Conservation (phyloP, 1,140 invertebrate genomes). For the Diorhabda elongata region DNA sequence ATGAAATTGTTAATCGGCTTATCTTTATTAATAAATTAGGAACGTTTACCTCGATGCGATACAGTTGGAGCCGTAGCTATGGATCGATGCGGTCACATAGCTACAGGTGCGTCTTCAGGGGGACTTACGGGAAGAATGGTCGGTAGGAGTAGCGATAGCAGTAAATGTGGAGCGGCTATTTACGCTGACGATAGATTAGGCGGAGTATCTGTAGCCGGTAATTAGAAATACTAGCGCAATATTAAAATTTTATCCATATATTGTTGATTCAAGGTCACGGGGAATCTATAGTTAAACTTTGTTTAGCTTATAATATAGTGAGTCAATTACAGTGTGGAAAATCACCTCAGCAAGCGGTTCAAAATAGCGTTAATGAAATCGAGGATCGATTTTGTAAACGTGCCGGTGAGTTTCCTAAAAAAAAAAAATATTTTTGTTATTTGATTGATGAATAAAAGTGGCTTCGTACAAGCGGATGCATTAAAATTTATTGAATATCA, state of each 20-base stretch:
- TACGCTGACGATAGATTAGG: slow-evolving; percentile 44
- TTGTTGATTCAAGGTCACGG: slow-evolving; percentile 57
- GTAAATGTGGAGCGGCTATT: slow-evolving; percentile 58
- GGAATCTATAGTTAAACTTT: slow-evolving; percentile 69
- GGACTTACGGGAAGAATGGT: slow-evolving; percentile 77
- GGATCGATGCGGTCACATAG: slow-evolving; percentile 63
- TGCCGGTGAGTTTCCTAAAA: too few relatives aligned
- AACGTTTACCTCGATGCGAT: neutral
- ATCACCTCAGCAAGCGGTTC: neutral
- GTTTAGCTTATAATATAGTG: slow-evolving; percentile 69
- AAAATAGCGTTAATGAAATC: neutral
- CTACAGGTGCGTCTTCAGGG: slow-evolving; percentile 78
- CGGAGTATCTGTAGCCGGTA: slow-evolving; percentile 42
- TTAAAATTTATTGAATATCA: too few relatives aligned
- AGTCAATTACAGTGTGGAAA: slow-evolving; percentile 59
- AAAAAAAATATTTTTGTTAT: too few relatives aligned
- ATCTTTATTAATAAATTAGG: too few relatives aligned
- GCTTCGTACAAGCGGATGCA: too few relatives aligned
- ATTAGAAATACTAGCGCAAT: neutral
- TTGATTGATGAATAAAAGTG: too few relatives aligned
- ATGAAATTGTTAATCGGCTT: too few relatives aligned
- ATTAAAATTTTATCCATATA: too few relatives aligned
- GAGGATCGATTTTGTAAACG: neutral
- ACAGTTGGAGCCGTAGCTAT: slow-evolving; percentile 83
- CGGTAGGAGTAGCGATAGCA: slow-evolving; percentile 78